Base-by-base conservation (phyloP, 2,113 vertebrate genomes). In the Macrotus californicus region DNA sequence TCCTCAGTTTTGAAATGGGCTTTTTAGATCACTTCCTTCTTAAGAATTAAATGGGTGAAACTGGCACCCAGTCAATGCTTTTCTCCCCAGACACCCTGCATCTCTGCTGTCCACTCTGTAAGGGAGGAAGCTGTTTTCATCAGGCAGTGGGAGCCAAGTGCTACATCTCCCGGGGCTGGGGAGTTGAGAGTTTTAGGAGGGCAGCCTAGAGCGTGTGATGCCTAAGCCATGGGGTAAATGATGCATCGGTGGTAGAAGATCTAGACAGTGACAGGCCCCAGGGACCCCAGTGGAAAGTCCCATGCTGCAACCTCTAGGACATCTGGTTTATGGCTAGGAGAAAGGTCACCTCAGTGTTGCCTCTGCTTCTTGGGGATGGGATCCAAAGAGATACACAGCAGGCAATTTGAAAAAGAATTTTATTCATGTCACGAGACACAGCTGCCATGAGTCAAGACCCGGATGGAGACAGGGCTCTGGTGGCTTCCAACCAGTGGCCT, bases 391-490 rank as follows among this genome's bases (percentile, higher is more conserved):
- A 95, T 41, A 79, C n/a, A 39, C 4, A 91, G 39, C 73, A 94
- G 41, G 56, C 69, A 94, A 67, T 94, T 96, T 89, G 59, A 96
- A 94, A 96, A 82, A 87, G 39, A 82, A 88, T 82, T 97, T 97
- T 97, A 97, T 97, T 97, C 73, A 59, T 26, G 95, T 97, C 85
- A 89, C 91, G 69, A 91, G 80, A 88, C 95, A 97, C 79, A 97
- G 95, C 92, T 96, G 91, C 91, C 96, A 41, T 3, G 19, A 95
- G 50, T 93, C 56, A 94, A 93, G 86, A 86, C 64, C 46, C 76
- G 50, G 61, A 66, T 52, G 12, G 59, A 15, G 29, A 91, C 16
- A 85, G 75, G 56, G 81, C 61, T 82, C 76, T 29, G 50, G 85
- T 50, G 64, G 36, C 61, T 87, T 94, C 70, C 67, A 50, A 34